Conservation (phyloP, 2,888 invertebrate genomes). For the Mesorhabditis sp. region DNA sequence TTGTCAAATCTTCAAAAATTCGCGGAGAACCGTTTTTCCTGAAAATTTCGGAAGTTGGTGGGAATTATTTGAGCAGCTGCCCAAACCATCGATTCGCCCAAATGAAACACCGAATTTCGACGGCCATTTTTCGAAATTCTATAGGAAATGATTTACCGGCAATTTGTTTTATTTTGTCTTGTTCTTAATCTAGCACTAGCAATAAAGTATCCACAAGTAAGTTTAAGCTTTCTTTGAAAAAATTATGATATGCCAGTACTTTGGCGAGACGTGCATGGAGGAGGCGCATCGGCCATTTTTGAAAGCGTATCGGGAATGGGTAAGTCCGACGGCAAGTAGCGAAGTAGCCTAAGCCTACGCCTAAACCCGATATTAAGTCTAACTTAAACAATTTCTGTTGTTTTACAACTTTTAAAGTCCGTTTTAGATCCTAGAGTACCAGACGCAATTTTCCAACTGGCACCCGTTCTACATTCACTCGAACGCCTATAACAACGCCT, state of each 20-base stretch:
- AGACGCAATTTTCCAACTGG: neutral
- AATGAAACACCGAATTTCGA: neutral
- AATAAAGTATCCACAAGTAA: too few relatives aligned
- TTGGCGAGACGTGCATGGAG: conserved; percentile 1
- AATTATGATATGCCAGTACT: neutral
- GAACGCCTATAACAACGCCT: neutral
- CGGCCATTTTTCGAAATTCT: neutral
- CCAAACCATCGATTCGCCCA: neutral
- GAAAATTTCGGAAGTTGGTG: too few relatives aligned
- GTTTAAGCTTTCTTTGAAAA: neutral
- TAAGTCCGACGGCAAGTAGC: neutral
- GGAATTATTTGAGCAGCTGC: too few relatives aligned
- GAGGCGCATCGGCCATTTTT: neutral
- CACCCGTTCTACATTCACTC: neutral
- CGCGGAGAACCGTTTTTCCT: too few relatives aligned
- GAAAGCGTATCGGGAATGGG: conserved; percentile 5
- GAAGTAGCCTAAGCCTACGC: neutral
- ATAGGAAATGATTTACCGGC: neutral
- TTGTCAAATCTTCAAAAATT: too few relatives aligned
- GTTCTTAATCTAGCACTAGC: too few relatives aligned
- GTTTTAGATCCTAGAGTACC: neutral
- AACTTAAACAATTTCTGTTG: neutral
- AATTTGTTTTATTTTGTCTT: too few relatives aligned
- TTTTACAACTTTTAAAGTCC: neutral
- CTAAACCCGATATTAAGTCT: neutral